phyloP scores from a whole-genome alignment of 1,140 invertebrate species.

The Xylocopa sonorina region DNA sequence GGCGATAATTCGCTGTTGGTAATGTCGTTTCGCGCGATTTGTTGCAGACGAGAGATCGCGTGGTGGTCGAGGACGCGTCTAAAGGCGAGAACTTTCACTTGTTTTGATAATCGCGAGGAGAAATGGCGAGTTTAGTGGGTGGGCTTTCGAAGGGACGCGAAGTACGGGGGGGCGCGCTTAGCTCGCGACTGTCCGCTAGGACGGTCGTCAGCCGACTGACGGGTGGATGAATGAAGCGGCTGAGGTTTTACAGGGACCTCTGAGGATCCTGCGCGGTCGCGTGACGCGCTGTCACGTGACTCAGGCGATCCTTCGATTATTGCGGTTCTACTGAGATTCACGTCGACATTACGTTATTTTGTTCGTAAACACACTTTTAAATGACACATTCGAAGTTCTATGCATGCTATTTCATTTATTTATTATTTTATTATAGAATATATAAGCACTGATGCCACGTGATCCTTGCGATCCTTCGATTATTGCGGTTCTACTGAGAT shows the following conservation, averaged over 20 bases:
- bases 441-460: no score
- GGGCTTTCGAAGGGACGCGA: no score
- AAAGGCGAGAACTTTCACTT: no score
- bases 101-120: no score
- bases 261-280: conserved; percentile 27
- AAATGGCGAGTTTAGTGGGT: no score
- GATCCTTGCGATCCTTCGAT: background rate
- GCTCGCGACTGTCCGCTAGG: conserved; percentile 75
- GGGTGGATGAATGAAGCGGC: conserved; percentile 77
- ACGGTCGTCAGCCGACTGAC: conserved; percentile 81
- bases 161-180: conserved; percentile 46
- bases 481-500: background rate
- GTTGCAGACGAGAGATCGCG: no score
- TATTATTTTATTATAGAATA: no score
- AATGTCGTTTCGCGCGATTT: no score
- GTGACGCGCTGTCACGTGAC: conserved; percentile 24
- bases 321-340: background rate
- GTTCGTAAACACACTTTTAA: background rate
- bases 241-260: conserved; percentile 76
- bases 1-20: no score
- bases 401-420: no score
- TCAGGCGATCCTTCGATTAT: background rate
- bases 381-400: no score
- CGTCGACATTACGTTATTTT: background rate
- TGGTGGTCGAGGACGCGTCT: no score